Percentiles rank a stretch among this genome's conserved stretches.
These are phyloP conservation scores for Stenoptilia bipunctidactyla DNA, from an alignment of 2,888 invertebrate genomes.

Conservation along the genomic window DNA sequence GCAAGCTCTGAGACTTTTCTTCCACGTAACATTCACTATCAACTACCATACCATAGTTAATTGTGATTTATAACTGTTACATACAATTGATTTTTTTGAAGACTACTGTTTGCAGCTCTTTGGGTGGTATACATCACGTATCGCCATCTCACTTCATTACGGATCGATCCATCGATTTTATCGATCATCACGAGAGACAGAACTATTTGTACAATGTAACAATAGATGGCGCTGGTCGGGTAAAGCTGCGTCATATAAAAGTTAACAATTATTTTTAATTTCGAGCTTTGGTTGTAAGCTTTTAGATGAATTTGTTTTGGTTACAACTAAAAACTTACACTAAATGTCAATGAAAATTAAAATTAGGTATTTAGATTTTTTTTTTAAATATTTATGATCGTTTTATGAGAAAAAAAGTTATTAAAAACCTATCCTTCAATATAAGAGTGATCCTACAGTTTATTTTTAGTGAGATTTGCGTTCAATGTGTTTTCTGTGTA, in stretches of 20 bases:
- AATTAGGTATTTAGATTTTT: no score
- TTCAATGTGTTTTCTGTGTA: background rate
- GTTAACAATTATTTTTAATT: no score
- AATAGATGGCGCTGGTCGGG: slow-evolving; percentile 55
- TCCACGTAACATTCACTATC: no score
- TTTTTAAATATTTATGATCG: no score
- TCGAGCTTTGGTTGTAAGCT: background rate
- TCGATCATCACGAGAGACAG: slow-evolving; percentile 47
- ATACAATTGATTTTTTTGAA: no score
- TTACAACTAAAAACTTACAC: background rate
- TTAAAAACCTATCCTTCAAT: background rate
- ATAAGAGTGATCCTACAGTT: background rate
- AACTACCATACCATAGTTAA: no score
- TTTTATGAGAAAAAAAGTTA: no score
- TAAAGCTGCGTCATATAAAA: background rate
- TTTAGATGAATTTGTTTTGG: background rate
- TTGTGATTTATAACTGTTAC: background rate
- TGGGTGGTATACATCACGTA: slow-evolving; percentile 45
- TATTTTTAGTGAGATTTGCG: background rate
- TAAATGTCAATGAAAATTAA: background rate
- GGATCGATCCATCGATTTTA: slow-evolving; percentile 44
- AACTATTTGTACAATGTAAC: slow-evolving; percentile 65
- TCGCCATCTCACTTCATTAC: slow-evolving; percentile 57
- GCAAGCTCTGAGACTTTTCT: no score
- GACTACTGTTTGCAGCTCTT: slow-evolving; percentile 56